Evolutionary conservation across 2,113 vertebrate species (phyloP), one percentile per base, ranked within the genome.

Genomic region (Apistogramma diplotaenia): DNA sequence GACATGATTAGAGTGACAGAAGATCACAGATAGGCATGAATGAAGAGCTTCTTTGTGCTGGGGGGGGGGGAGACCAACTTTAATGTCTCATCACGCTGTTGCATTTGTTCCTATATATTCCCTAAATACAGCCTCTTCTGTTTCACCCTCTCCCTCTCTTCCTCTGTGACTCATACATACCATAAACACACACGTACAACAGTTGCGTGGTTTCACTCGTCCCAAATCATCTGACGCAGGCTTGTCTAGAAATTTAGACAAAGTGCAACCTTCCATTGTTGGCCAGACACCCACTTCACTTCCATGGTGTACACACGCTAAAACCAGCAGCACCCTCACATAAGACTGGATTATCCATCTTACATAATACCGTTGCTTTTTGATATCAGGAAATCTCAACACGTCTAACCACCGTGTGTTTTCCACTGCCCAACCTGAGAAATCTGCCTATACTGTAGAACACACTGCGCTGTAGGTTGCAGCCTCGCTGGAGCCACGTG

Each of bases 31-130:
- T 23, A 70, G 31, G 57, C 67, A 19, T 59, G 81, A 83, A 91
- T 93, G 89, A 94, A 93, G 81, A 89, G 85, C 60, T 21, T 85
- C 90, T 90, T 93, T 94, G 92, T 93, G 79, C 78, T 59, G 76
- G 33, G 31, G 31, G 6, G 5, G 5, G 6, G 57, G 49, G 74
- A 85, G 78, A 78, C 57, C 84, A 85, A 85, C 85, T 89, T 92
- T 90, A 78, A 79, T 87, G 88, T 84, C 85, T 79, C 73, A 19
- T 57, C 37, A 54, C 59, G 65, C 58, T 74, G 82, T 54, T 77
- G 78, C 75, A 79, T 83, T 62, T 78, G 18, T 43, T 60, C 59
- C 78, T 86, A 80, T 89, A 81, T 65, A 55, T 89, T 82, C 79
- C 82, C 80, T 67, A 77, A 87, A 88, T 86, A 84, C 72, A 81